Evolutionary conservation across 2,797 vertebrate genomes (phyloP).

Genomic region (Vespertilio murinus): DNA sequence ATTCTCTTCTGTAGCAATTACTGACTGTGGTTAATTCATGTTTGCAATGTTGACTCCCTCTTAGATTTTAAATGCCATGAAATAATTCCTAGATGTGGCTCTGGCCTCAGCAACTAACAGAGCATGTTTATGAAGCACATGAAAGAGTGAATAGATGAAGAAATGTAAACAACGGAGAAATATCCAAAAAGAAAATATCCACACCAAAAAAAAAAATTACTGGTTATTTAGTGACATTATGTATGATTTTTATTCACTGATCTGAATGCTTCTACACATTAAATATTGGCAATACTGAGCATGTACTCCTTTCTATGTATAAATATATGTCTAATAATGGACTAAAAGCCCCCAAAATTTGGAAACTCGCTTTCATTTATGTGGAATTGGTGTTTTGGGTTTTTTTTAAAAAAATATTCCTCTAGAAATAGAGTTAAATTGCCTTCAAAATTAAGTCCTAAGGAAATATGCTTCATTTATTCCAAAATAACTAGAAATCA

Average conservation of each 20-base stretch:
- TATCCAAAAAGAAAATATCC: not conserved
- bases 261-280: not conserved
- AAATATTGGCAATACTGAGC: not conserved
- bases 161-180: not conserved
- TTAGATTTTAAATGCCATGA: not conserved
- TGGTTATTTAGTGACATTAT: not conserved
- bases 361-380: not conserved
- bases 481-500: not conserved
- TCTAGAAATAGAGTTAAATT: not conserved
- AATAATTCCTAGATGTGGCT: not conserved
- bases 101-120: not conserved
- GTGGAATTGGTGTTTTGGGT: not conserved
- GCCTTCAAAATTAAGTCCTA: not conserved
- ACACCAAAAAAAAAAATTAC: not conserved
- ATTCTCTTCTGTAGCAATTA: too few relatives aligned
- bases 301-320: not conserved
- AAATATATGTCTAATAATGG: not conserved
- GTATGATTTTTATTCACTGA: not conserved
- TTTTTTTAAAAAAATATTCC: not conserved
- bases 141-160: not conserved
- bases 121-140: not conserved
- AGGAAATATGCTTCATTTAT: not conserved
- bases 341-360: not conserved
- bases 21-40: not conserved
- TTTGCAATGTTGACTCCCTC: not conserved